phyloP scores from a whole-genome alignment of 2,797 vertebrate genomes.

The Chloroceryle inda region DNA sequence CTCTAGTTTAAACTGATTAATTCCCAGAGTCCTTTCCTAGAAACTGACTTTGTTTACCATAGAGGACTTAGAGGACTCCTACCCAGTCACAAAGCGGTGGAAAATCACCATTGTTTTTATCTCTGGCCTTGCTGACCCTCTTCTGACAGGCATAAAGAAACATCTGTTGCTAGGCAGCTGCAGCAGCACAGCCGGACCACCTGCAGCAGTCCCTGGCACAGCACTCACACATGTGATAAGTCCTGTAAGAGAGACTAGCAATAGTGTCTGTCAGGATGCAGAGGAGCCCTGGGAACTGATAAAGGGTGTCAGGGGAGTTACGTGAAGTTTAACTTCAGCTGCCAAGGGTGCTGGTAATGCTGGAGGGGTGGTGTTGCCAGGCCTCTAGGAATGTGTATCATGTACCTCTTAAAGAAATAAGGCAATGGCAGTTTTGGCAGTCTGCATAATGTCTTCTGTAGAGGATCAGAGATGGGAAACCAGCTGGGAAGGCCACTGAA shows the following conservation, averaged over 20 bases:
- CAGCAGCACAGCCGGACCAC: constrained; percentile 79
- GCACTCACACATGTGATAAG: background rate
- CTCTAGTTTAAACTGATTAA: background rate
- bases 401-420: background rate
- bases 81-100: constrained; percentile 66
- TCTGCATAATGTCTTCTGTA: background rate
- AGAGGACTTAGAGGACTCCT: constrained; percentile 1
- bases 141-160: constrained; percentile 81
- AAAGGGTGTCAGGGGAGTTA: constrained; percentile 26
- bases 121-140: constrained; percentile 73
- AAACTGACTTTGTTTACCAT: background rate
- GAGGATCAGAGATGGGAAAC: background rate
- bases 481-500: background rate
- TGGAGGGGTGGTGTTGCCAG: fast-evolving
- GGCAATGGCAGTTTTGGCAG: background rate
- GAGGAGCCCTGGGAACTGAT: constrained; percentile 47
- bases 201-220: constrained; percentile 51
- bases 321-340: background rate
- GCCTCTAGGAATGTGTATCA: background rate
- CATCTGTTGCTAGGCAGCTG: constrained; percentile 84
- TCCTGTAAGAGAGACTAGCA: constrained; percentile 12
- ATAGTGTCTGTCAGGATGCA: constrained; percentile 10
- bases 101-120: constrained; percentile 57
- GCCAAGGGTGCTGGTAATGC: background rate
- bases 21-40: constrained; percentile 21